Evolutionary conservation across 2,797 vertebrate genomes (phyloP).

Genomic region (Rallus crepitans): DNA sequence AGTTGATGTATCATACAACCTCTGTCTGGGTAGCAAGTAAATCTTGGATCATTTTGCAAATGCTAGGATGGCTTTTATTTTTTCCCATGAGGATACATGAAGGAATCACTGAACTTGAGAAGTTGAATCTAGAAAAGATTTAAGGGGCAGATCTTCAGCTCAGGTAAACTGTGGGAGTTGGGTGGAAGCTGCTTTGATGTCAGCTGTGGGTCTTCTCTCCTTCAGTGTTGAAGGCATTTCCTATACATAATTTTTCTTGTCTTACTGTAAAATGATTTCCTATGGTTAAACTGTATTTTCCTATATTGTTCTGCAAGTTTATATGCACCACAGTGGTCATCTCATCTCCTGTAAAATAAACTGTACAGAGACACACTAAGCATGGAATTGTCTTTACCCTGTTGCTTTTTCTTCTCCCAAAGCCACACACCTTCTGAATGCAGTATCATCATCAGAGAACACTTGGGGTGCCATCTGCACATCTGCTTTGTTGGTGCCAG

Average conservation of each 20-base stretch:
- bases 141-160: conserved; percentile 65
- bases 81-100: conserved; percentile 47
- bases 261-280: conserved; percentile 76
- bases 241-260: conserved; percentile 70
- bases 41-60: conserved; percentile 52
- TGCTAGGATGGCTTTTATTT: neutral
- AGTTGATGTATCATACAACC: conserved; percentile 62
- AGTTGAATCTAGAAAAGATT: conserved; percentile 70
- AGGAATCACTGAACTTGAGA: conserved; percentile 71
- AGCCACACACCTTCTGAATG: neutral
- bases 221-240: conserved; percentile 74
- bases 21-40: conserved; percentile 73
- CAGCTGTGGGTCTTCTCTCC: conserved; percentile 64
- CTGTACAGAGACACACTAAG: conserved; percentile 65
- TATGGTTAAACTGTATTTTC: conserved; percentile 75
- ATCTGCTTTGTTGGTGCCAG: neutral
- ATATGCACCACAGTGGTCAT: conserved; percentile 75
- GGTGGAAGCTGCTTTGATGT: conserved; percentile 54
- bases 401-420: conserved; percentile 4
- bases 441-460: neutral
- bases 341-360: conserved; percentile 79
- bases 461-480: neutral
- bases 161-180: conserved; percentile 30
- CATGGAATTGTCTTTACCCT: conserved; percentile 40
- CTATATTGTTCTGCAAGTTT: conserved; percentile 60